These are phyloP conservation scores for Drosophila picticornis DNA, from an alignment of 2,888 invertebrate genomes.

Conservation along the genomic window DNA sequence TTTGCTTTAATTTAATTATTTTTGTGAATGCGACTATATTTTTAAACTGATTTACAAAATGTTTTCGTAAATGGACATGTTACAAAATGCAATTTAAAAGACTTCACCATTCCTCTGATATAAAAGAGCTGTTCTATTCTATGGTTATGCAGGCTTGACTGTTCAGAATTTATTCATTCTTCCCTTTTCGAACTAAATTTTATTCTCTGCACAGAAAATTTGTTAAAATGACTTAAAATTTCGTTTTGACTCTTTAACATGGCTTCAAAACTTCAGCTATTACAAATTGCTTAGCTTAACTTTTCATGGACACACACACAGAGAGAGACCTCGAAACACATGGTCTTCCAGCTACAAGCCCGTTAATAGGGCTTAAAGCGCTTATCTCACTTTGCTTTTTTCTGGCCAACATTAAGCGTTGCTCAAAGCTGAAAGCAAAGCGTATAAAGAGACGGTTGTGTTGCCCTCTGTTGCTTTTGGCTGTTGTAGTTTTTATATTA, in stretches of 20 bases:
- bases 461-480: constrained; percentile 51
- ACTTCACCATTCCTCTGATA: too few relatives aligned
- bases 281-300: constrained; percentile 46
- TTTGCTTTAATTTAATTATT: not conserved
- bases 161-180: not conserved
- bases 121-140: not conserved
- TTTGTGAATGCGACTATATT: not conserved
- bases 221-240: not conserved
- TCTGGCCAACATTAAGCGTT: constrained; percentile 24
- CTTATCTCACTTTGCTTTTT: constrained; percentile 69
- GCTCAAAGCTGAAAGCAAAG: constrained; percentile 43
- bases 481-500: constrained; percentile 76
- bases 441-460: constrained; percentile 60
- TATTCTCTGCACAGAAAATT: not conserved
- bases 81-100: not conserved
- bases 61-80: not conserved
- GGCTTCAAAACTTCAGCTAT: constrained; percentile 2
- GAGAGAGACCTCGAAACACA: constrained; percentile 15
- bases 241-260: constrained; percentile 32
- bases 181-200: too few relatives aligned
- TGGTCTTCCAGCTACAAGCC: constrained; percentile 42
- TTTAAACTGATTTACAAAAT: not conserved
- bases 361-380: constrained; percentile 74
- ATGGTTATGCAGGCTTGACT: not conserved
- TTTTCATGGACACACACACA: constrained; percentile 22